phyloP scores from a whole-genome alignment of 2,888 invertebrate species.

The Yponomeuta sedellus region DNA sequence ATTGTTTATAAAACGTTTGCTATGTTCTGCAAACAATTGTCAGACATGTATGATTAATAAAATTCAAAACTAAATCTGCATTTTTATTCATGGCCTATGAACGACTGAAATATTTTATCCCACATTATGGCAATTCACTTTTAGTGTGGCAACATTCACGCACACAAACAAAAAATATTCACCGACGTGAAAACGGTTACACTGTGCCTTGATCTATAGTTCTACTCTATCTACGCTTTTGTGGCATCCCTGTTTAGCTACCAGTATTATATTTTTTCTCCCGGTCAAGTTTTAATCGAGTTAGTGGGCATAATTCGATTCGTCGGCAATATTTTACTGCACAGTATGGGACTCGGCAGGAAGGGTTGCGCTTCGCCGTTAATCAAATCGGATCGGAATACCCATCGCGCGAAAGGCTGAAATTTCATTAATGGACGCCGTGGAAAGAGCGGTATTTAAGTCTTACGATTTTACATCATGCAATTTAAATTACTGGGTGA shows the following conservation, averaged over 20 bases:
- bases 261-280: background rate
- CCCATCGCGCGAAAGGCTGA: slow-evolving; percentile 21
- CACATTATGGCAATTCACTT: no score
- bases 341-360: slow-evolving; percentile 41
- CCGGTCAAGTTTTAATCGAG: slow-evolving; percentile 5
- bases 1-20: no score
- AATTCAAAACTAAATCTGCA: no score
- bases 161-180: no score
- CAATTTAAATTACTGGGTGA: background rate
- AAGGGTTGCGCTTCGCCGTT: slow-evolving; percentile 39
- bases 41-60: no score
- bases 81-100: no score
- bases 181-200: no score
- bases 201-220: no score
- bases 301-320: slow-evolving; percentile 19
- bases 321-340: slow-evolving; percentile 35
- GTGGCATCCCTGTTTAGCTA: background rate
- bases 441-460: background rate
- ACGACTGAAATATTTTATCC: no score
- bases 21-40: no score
- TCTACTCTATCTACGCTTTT: no score
- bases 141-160: no score
- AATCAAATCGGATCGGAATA: slow-evolving; percentile 30
- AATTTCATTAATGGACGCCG: slow-evolving; percentile 21
- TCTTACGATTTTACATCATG: background rate